phyloP scores from a whole-genome alignment of 2,797 vertebrate species.

The Cossypha dichroa region DNA sequence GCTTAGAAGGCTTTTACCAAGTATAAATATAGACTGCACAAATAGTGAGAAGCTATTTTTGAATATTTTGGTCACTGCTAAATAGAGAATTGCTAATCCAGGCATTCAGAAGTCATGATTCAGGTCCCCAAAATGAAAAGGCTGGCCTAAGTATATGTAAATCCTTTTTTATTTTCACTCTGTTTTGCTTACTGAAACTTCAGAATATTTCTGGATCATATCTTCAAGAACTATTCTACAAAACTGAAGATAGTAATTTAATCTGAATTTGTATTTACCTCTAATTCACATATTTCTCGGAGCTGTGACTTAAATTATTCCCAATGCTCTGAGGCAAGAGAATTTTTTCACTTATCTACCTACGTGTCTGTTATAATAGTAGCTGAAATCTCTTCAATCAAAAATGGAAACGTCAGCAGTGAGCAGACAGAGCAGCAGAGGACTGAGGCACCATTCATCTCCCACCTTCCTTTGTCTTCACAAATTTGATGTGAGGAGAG shows the following conservation, averaged over 20 bases:
- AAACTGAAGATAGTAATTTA: neutral
- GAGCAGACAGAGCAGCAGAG: neutral
- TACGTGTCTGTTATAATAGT: neutral
- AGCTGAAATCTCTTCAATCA: neutral
- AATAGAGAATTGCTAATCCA: conserved; percentile 51
- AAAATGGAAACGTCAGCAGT: neutral
- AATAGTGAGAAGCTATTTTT: conserved; percentile 56
- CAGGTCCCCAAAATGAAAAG: conserved; percentile 1
- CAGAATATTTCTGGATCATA: neutral
- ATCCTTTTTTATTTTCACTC: neutral
- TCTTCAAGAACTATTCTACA: neutral
- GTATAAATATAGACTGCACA: conserved; percentile 42
- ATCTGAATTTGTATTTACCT: neutral
- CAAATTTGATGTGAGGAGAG: neutral
- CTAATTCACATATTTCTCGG: neutral
- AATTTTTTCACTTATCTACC: neutral
- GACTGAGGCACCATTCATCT: neutral
- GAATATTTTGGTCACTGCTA: conserved; percentile 46
- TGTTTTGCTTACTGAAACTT: neutral
- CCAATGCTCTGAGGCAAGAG: neutral
- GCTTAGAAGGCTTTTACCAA: conserved; percentile 26
- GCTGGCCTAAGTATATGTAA: neutral
- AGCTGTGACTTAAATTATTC: neutral
- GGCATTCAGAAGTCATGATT: conserved; percentile 52
- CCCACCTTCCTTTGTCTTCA: neutral